A percentile compares a stretch with the other conserved stretches of the same genome.
These are phyloP conservation scores for Diprion similis DNA, from an alignment of 1,140 invertebrate genomes.

Conservation along the genomic window DNA sequence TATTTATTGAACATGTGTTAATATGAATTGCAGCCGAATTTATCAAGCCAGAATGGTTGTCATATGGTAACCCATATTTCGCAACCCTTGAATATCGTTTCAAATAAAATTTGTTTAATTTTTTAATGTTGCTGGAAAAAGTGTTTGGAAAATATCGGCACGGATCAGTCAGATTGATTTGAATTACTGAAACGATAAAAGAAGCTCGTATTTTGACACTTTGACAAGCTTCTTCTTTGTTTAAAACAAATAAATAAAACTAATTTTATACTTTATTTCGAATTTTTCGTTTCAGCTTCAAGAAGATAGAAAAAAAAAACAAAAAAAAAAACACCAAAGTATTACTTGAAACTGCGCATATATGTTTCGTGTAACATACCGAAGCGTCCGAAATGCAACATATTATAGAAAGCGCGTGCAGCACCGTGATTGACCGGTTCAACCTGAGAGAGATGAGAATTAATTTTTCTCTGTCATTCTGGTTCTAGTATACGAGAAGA, in stretches of 20 bases:
- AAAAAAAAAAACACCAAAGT: not conserved
- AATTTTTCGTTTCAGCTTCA: not conserved
- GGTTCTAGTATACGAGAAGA: conserved; percentile 30
- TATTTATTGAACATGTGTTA: too few relatives aligned
- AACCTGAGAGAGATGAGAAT: not conserved
- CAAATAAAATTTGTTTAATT: too few relatives aligned
- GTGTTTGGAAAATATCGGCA: too few relatives aligned
- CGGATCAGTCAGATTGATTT: too few relatives aligned
- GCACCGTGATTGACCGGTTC: not conserved
- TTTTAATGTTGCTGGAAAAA: too few relatives aligned
- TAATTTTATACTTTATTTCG: not conserved
- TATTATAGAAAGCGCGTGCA: conserved; percentile 1
- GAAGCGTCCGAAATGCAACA: not conserved
- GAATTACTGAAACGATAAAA: not conserved
- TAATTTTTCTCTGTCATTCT: conserved; percentile 28
- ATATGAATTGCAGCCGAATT: too few relatives aligned
- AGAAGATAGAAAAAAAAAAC: not conserved
- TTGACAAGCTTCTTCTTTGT: too few relatives aligned
- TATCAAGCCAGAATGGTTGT: too few relatives aligned
- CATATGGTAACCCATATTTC: too few relatives aligned
- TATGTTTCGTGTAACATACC: not conserved
- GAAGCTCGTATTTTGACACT: not conserved
- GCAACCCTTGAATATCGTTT: too few relatives aligned
- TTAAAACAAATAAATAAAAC: not conserved
- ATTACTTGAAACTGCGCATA: not conserved